Base-by-base conservation (phyloP, 2,113 vertebrate genomes). In the Corapipo altera region DNA sequence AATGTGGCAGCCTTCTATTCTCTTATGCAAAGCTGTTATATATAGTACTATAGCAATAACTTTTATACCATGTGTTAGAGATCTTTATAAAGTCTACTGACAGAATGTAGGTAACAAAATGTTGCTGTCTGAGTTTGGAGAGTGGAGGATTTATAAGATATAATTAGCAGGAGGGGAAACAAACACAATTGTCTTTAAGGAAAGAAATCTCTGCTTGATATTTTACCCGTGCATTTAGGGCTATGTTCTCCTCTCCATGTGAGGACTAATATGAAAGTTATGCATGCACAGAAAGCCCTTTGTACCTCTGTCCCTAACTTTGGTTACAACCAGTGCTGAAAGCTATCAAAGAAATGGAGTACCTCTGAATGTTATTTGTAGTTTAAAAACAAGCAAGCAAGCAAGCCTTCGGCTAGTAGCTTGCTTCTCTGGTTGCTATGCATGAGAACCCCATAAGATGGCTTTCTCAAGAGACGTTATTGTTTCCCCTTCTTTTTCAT, bases 21-120 rank as follows among this genome's bases (percentile, higher is more conserved):
- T 98, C 98, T 98, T 98, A 97, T 97, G 98, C 97, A 97, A 98
- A 98, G 97, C 87, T 83, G 96, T 98, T 98, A 98, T 98, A 98
- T 98, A 98, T 98, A 98, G 98, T 89, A 97, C 96, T 97, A 94
- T 96, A 96, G 96, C 96, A 96, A 96, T 95, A 97, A 97, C 97
- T 97, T 97, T 97, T 96, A 97, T 97, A 97, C 96, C 97, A 96
- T 94, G 96, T 96, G 97, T 96, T 96, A 88, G 95, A 95, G 92
- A 95, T 97, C 98, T 97, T 93, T 95, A 93, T 57, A 87, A 95
- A 95, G 95, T 95, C 94, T 90, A 89, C 90, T 92, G 88, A 91
- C 92, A 97, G 96, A 94, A 96, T 74, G 82, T 93, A 91, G 91
- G 93, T 93, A 97, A 97, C 90, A 86, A 93, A 89, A 87, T 93